Conservation (phyloP, 2,113 vertebrate species). For the Heterocephalus glaber region DNA sequence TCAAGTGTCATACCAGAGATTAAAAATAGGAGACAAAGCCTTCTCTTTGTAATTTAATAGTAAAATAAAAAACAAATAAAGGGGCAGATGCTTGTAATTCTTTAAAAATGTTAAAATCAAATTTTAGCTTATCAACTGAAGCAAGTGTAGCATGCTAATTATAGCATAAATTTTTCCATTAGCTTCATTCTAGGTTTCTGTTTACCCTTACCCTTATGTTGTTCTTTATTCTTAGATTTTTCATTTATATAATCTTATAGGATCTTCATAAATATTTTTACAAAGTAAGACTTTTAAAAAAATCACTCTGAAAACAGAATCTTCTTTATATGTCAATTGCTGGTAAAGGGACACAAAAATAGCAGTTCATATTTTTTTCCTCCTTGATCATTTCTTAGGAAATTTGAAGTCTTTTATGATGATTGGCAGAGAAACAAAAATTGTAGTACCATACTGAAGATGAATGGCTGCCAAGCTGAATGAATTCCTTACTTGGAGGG, state of each 20-base stretch:
- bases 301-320: background rate
- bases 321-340: background rate
- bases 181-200: conserved; percentile 22
- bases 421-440: background rate
- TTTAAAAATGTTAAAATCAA: conserved; percentile 8
- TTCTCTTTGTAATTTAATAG: background rate
- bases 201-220: conserved; percentile 6
- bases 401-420: background rate
- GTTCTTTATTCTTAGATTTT: conserved; percentile 12
- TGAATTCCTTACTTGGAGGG: conserved; percentile 34
- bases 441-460: background rate
- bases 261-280: background rate
- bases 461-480: background rate
- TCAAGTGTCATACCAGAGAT: background rate
- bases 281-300: background rate
- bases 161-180: background rate
- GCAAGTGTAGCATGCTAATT: conserved; percentile 2
- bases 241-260: background rate
- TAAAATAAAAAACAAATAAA: background rate
- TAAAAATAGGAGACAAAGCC: background rate
- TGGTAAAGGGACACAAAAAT: background rate
- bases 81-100: conserved; percentile 37
- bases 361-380: background rate
- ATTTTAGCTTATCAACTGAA: background rate
- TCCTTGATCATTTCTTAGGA: conserved; percentile 23